Evolutionary conservation across 2,113 vertebrate species (phyloP), one percentile per base, ranked within the genome.

Genomic region (Silurus asotus): DNA sequence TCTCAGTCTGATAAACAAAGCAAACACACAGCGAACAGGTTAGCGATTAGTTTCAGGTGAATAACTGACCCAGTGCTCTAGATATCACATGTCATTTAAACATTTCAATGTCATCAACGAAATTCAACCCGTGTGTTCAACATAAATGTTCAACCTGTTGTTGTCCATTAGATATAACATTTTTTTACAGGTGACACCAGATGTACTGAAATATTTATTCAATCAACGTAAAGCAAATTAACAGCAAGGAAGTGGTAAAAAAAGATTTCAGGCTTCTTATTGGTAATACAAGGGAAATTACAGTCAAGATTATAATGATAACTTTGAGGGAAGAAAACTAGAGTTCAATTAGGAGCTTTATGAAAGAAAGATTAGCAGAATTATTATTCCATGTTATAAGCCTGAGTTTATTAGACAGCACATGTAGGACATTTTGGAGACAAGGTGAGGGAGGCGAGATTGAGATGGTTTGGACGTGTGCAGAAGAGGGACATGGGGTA

Each of bases 1-100:
- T 94, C 93, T 98, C 97, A 2, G 97, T 98, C 98, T 99, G 93
- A 3, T 91, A 86, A 87, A 87, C 37, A 84, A 28, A 82, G 10
- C 23, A 74, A 37, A 37, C 48, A 75, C 1, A 55, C 14, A 75
- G 15, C 28, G 74, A 81, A 89, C 15, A 78, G 11, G 48, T 11
- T 64, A 13, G 9, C 13, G 15, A 17, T 4, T 2, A 8, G 17
- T 55, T 28, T 75, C 13, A n/a, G 55, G 8, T 25, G 20, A 6
- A 20, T 28, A 14, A 14, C 72, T 51, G 19, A n/a, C 64, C n/a
- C 19, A 20, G 5, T 76, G 49, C 49, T 49, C 67, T 7, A 28
- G 13, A 59, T 37, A 79, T 45, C 8, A 49, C 5, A 49, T 0
- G 55, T 9, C 55, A 56, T 56, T 56, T 56, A 37, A 37, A 37